A percentile compares a stretch with the other conserved stretches of the same genome.
Evolutionary conservation across 2,113 vertebrate genomes (phyloP).

Genomic region (Poeciliopsis turrubarensis): DNA sequence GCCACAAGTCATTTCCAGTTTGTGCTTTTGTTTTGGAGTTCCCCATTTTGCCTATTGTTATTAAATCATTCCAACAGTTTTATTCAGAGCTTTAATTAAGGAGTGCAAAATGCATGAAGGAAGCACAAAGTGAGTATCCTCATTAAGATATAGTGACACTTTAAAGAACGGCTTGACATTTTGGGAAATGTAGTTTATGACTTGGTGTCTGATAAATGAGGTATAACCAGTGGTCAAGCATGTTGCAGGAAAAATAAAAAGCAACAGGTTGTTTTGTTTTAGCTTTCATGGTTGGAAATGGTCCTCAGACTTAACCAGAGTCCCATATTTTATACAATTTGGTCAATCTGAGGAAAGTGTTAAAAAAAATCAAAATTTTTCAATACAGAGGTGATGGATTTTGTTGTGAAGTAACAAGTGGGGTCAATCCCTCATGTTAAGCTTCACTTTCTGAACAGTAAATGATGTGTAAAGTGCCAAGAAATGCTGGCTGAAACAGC

Average conservation of each 20-base stretch:
- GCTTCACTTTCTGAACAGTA: not conserved
- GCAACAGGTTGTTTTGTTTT: not conserved
- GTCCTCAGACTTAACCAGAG: not conserved
- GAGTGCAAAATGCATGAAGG: not conserved
- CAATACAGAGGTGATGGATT: not conserved
- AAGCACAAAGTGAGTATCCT: not conserved
- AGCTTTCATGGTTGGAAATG: not conserved
- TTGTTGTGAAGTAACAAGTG: not conserved
- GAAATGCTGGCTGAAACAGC: not conserved
- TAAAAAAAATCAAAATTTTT: not conserved
- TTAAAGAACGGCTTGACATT: not conserved
- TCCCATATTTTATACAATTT: not conserved
- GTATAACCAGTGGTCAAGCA: not conserved
- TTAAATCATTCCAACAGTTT: not conserved
- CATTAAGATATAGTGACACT: not conserved
- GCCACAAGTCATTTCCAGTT: not conserved
- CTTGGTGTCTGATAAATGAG: not conserved
- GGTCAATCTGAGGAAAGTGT: not conserved
- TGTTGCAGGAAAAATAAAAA: not conserved
- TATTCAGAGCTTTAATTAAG: not conserved
- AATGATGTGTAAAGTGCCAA: not conserved
- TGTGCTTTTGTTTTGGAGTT: not conserved
- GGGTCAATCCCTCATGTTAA: no score
- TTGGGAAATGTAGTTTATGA: not conserved
- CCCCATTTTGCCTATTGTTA: not conserved